phyloP scores from a whole-genome alignment of 2,113 vertebrate species.

The Cairina moschata region DNA sequence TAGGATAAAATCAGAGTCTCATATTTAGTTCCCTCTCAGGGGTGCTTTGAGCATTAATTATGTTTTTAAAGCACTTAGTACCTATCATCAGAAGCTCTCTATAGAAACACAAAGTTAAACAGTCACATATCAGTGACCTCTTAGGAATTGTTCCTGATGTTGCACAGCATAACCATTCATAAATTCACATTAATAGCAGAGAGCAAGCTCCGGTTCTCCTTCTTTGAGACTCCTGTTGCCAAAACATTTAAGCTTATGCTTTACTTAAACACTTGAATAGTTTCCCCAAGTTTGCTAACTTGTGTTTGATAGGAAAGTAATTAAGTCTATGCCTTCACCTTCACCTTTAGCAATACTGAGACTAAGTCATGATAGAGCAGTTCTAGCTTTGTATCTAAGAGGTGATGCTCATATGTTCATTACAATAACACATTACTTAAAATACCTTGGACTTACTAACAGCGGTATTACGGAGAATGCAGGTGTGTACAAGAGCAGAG shows the following conservation, averaged over 20 bases:
- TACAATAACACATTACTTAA: rapidly evolving
- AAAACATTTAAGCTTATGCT: background rate
- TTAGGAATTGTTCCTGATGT: background rate
- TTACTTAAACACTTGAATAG: background rate
- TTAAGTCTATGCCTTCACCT: background rate
- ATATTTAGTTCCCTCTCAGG: constrained; percentile 20
- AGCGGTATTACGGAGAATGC: background rate
- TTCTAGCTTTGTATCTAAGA: background rate
- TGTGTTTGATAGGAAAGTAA: background rate
- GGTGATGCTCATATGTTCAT: background rate
- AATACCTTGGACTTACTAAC: background rate
- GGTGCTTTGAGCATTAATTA: constrained; percentile 45
- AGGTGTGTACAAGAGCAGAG: background rate
- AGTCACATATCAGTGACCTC: background rate
- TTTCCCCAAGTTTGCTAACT: background rate
- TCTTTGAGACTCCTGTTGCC: background rate
- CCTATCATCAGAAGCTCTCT: constrained; percentile 14
- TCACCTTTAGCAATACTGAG: background rate
- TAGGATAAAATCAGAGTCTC: background rate
- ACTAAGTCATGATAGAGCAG: background rate
- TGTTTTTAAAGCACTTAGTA: constrained; percentile 39
- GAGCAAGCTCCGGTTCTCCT: background rate
- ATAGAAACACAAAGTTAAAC: constrained; percentile 10
- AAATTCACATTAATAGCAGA: background rate
- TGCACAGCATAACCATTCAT: background rate